These are phyloP conservation scores for Perizoma flavofasciatum DNA, from an alignment of 2,888 invertebrate genomes.

Conservation along the genomic window DNA sequence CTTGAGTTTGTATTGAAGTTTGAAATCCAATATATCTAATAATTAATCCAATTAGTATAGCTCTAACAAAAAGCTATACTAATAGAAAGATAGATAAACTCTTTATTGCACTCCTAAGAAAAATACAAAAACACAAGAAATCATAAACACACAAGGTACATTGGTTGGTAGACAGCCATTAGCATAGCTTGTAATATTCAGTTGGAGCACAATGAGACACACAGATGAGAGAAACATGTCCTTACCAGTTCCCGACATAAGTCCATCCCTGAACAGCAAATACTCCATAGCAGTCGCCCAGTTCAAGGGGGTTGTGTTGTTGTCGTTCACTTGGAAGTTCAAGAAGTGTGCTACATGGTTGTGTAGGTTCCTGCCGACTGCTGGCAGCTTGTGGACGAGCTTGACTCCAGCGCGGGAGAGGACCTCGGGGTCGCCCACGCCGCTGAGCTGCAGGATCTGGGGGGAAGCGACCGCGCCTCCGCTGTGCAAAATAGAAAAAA, in stretches of 20 bases:
- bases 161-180: too few relatives aligned
- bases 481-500: slow-evolving; percentile 57
- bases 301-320: slow-evolving; percentile 93
- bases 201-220: too few relatives aligned
- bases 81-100: too few relatives aligned
- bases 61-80: too few relatives aligned
- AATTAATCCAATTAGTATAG: too few relatives aligned
- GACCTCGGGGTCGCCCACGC: slow-evolving; percentile 91
- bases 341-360: slow-evolving; percentile 93
- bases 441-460: slow-evolving; percentile 95
- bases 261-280: slow-evolving; percentile 92
- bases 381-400: slow-evolving; percentile 88
- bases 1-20: too few relatives aligned
- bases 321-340: slow-evolving; percentile 92
- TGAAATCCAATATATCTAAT: too few relatives aligned
- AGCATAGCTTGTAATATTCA: too few relatives aligned
- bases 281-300: slow-evolving; percentile 97
- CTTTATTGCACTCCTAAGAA: too few relatives aligned
- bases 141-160: too few relatives aligned
- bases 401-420: slow-evolving; percentile 86
- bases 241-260: slow-evolving; percentile 94
- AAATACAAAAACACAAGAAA: too few relatives aligned
- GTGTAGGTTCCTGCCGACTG: slow-evolving; percentile 93
- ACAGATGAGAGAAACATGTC: not conserved
- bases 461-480: slow-evolving; percentile 97